A percentile compares a stretch with the other conserved stretches of the same genome.
Conservation (phyloP, 2,888 invertebrate species). For the Callyntrura sp. region DNA sequence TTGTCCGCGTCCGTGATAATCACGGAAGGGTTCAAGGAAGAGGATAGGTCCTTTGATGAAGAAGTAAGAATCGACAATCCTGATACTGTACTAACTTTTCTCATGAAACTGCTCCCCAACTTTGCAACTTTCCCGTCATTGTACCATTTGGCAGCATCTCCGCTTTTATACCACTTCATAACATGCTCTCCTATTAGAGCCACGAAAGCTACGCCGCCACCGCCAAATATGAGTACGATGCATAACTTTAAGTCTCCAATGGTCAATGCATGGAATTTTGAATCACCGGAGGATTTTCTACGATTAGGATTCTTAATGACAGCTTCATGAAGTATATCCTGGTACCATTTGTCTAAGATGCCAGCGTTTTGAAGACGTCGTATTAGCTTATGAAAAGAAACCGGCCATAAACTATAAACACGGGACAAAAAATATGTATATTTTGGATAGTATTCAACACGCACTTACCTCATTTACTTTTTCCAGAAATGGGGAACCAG, state of each 20-base stretch:
- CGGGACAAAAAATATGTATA: not conserved
- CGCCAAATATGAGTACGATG: constrained; percentile 77
- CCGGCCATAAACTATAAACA: not conserved
- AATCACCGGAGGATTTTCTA: too few species aligned
- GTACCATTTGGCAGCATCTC: too few species aligned
- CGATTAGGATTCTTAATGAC: constrained; percentile 79
- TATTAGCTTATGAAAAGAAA: not conserved
- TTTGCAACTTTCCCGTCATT: constrained; percentile 14
- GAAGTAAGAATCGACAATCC: constrained; percentile 18
- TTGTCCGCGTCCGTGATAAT: constrained; percentile 67
- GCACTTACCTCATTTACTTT: constrained; percentile 81
- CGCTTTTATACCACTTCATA: constrained; percentile 19
- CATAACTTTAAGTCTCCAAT: constrained; percentile 82
- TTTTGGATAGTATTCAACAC: not conserved
- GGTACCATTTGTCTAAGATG: constrained; percentile 97
- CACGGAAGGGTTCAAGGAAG: constrained; percentile 55
- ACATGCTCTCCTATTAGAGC: constrained; percentile 11
- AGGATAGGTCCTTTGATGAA: not conserved
- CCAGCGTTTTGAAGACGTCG: constrained; percentile 13
- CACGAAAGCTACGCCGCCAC: constrained; percentile 73
- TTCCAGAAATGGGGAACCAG: constrained; percentile 83
- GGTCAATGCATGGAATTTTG: too few species aligned
- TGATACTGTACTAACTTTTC: constrained; percentile 70
- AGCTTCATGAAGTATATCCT: constrained; percentile 89
- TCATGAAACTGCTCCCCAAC: constrained; percentile 33